Base-by-base conservation (phyloP, 92 coral and sea anemone genomes). In the Phenganax marumi region DNA sequence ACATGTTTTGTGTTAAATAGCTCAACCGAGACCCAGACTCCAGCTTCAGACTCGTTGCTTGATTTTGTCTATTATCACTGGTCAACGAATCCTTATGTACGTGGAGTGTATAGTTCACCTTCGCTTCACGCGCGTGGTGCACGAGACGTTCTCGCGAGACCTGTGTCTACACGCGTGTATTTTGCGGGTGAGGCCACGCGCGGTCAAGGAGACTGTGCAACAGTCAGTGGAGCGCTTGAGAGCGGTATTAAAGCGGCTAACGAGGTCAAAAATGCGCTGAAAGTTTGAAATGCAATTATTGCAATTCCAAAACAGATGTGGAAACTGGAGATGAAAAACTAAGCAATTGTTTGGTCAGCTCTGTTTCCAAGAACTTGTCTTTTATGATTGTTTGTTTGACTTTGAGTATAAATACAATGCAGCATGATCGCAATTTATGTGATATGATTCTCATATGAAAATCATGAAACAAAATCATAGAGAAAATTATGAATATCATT, bases 171-270 rank as follows among this genome's bases (percentile, higher is more conserved):
- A 52, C 83, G 88, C 66, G 83, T 92, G 79, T 96, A 87, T 78
- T 96, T 96, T 72, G 97, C 99, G 46, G 99, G 99, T 53, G 99
- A 92, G 77, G 99, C 99, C 21, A 92, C 99, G 49, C 62, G 83
- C 14, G 80, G 71, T 60, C 61, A 80, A 43, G 87, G 76, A 50
- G 81, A 77, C 64, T 72, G 88, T 70, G 91, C 90, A 10, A 89
- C 96, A 14, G 89, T 96, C 74, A 94, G 89, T 66, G 87, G 97
- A n/a, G 97, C 99, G 12, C 86, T 96, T 10, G 93, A 89, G 84
- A 91, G 93, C 3, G 99, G 99, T 14, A 71, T 84, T 33, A 79
- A 91, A 65, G 97, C 97, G 9, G 97, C 99, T 8, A 69, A 56
- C 3, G 93, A 96, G 65, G 85, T 92, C 23, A 78, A 16, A 63